Evolutionary conservation across 2,113 vertebrate species (phyloP), one percentile per base, ranked within the genome.

Genomic region (Anhinga anhinga): DNA sequence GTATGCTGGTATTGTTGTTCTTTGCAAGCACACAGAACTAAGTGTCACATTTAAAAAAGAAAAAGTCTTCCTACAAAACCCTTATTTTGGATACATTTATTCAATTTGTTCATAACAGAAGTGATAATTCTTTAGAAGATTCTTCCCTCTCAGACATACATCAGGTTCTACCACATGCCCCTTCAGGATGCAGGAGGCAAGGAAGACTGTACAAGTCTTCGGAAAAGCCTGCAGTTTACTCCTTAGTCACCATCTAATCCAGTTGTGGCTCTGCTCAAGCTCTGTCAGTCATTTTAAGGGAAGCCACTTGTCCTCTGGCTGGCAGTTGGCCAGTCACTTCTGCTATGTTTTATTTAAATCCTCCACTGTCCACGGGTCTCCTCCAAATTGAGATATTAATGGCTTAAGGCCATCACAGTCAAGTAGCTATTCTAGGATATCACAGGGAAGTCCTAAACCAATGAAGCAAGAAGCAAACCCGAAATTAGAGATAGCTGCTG

Each of bases 251-350:
- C 53, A 76, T 10, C 82, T 93, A 97, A 96, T 95, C 92, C 88
- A 86, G 88, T 27, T 94, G 23, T 52, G 77, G 76, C 83, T 71
- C 67, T 83, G 72, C 86, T 78, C 88, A 88, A 71, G 86, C 82
- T 92, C 82, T 62, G 84, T 77, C 90, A 95, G 86, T 86, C 97
- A 97, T 94, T 88, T 88, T 63, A 90, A 93, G 96, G 86, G 96
- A 97, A 96, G 82, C 81, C 81, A 88, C 86, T 96, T 89, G 92
- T 67, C 66, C 88, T 74, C 52, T 79, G 66, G 77, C 86, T 95
- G 95, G 94, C 96, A 91, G 34, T 11, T 40, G 67, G 93, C 94
- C 94, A 92, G 70, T 62, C 52, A 79, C 81, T 92, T 86, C 88
- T 91, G 88, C 86, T 76, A 56, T 36, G 81, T 93, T 94, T 92